A percentile compares a stretch with the other conserved stretches of the same genome.
Conservation (phyloP, 2,888 invertebrate species). For the Yponomeuta cagnagella region DNA sequence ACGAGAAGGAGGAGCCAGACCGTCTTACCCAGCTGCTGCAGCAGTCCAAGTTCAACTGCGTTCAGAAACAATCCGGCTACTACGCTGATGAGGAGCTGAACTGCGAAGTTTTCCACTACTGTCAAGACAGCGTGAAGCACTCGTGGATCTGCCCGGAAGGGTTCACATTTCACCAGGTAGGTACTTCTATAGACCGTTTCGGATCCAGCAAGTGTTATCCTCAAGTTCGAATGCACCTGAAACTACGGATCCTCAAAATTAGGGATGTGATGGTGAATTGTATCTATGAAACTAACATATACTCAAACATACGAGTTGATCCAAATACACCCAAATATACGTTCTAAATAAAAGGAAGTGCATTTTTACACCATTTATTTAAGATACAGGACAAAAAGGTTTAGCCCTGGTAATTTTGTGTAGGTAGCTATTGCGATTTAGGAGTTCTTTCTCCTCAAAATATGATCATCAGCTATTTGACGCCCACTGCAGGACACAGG, state of each 20-base stretch:
- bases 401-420: too few species aligned
- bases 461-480: neutral
- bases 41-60: constrained; percentile 89
- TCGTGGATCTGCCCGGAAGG: constrained; percentile 96
- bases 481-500: too few species aligned
- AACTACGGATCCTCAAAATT: too few species aligned
- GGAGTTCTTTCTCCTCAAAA: neutral
- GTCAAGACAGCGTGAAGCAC: constrained; percentile 91
- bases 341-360: too few species aligned
- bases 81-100: constrained; percentile 92
- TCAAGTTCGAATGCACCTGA: too few species aligned
- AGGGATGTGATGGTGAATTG: too few species aligned
- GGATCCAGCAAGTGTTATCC: too few species aligned
- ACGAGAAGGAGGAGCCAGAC: constrained; percentile 91
- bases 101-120: constrained; percentile 96
- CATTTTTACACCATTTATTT: too few species aligned
- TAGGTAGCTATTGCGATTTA: neutral
- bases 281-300: too few species aligned
- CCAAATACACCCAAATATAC: too few species aligned
- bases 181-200: constrained; percentile 45
- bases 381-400: too few species aligned
- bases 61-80: constrained; percentile 88
- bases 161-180: constrained; percentile 91
- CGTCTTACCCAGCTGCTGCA: constrained; percentile 85
- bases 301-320: too few species aligned